Evolutionary conservation across 2,113 vertebrate genomes (phyloP), one percentile per base, ranked within the genome.

Genomic region (Loxodonta africana): DNA sequence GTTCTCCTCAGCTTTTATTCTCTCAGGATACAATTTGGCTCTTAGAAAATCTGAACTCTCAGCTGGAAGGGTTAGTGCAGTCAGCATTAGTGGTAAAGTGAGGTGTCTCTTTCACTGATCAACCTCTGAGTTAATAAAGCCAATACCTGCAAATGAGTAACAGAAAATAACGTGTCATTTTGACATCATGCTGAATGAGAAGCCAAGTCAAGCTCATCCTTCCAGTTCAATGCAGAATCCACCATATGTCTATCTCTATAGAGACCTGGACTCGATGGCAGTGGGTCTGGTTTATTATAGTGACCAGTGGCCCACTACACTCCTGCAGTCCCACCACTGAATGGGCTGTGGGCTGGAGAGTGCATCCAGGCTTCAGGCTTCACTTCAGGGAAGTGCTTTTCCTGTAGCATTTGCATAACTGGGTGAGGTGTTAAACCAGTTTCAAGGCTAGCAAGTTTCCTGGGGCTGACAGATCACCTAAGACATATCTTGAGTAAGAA

Each of bases 401-500:
- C 74, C 53, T 37, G 26, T 89, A 88, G 83, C 89, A 97, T 97
- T 88, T 97, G 94, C 53, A 92, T 95, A 95, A 81, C 57, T 80
- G 86, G 18, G 6, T 83, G 96, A 97, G 63, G 25, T 91, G 44
- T 86, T 97, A 92, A 95, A 96, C 96, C 88, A 96, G 2, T 96
- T 94, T 78, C 44, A 44, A 26, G 46, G 53, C 71, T 57, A 96
- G 91, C 60, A 85, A 78, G 91, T 96, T 85, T 93, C 77, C 94
- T 51, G 46, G 26, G 57, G 89, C 1, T 95, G 81, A 91, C 78
- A 88, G 92, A 92, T 91, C 91, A 88, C 69, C 90, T 65, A 81
- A 48, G 82, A 91, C 3, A 0, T n/a, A 91, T 65, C 77, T 0
- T 21, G 48, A 83, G 80, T 46, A 46, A 96, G 73, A 25, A 90